Conservation (phyloP, 2,888 invertebrate species). For the Dynastes tityus region DNA sequence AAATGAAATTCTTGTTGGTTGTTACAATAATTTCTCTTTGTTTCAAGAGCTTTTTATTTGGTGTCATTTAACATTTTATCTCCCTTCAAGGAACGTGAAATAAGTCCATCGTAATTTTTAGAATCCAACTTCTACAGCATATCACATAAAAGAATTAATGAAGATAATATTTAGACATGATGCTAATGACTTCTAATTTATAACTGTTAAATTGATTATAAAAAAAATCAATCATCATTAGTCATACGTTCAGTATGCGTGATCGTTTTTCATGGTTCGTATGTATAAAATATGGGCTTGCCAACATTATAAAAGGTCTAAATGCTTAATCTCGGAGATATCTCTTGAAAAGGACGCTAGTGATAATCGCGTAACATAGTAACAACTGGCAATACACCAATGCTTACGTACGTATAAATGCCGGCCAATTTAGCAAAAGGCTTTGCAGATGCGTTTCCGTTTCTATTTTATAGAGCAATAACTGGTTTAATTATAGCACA, state of each 20-base stretch:
- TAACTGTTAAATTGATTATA: background rate
- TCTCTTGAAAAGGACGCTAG: conserved; percentile 4
- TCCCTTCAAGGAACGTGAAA: no score
- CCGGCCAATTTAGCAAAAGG: conserved; percentile 5
- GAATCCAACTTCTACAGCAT: background rate
- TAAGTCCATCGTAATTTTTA: no score
- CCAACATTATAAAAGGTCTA: no score
- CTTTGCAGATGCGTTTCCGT: conserved; percentile 20
- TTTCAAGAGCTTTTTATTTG: no score
- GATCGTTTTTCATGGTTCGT: background rate
- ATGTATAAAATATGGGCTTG: background rate
- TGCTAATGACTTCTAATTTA: background rate
- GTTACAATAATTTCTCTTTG: no score
- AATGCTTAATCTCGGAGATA: background rate
- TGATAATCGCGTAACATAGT: background rate
- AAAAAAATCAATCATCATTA: background rate
- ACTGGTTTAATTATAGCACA: conserved; percentile 21
- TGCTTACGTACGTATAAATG: background rate
- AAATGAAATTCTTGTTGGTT: no score
- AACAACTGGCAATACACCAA: background rate
- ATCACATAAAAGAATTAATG: no score
- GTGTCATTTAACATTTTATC: no score
- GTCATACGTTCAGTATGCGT: background rate
- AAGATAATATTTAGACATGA: no score
- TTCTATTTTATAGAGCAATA: conserved; percentile 28